phyloP scores from a whole-genome alignment of 1,140 invertebrate genomes.

The honey bee (Apis mellifera) region Amel_HAv3.1 CM009935.2:6817501-6818000 shows the following conservation, averaged over 20 bases:
- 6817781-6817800: conserved; percentile 49
- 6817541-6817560: background rate
- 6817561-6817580: too few relatives aligned
- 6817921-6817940: too few relatives aligned
- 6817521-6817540: too few relatives aligned
- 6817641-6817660: background rate
- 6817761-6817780: conserved; percentile 8
- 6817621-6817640: background rate
- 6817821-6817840: conserved; percentile 68
- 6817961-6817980: too few relatives aligned
- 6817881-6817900: too few relatives aligned
- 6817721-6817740: background rate
- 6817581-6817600: background rate
- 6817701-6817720: background rate
- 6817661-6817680: background rate
- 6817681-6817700: background rate
- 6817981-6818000: too few relatives aligned
- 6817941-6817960: too few relatives aligned
- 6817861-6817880: conserved; percentile 4
- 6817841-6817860: conserved; percentile 68
- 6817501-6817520: too few relatives aligned
- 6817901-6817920: too few relatives aligned
- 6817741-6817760: conserved; percentile 41
- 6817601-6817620: background rate
- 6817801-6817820: conserved; percentile 41